Base-by-base conservation (phyloP, 2,888 invertebrate species). In the Leptopilina syphax region DNA sequence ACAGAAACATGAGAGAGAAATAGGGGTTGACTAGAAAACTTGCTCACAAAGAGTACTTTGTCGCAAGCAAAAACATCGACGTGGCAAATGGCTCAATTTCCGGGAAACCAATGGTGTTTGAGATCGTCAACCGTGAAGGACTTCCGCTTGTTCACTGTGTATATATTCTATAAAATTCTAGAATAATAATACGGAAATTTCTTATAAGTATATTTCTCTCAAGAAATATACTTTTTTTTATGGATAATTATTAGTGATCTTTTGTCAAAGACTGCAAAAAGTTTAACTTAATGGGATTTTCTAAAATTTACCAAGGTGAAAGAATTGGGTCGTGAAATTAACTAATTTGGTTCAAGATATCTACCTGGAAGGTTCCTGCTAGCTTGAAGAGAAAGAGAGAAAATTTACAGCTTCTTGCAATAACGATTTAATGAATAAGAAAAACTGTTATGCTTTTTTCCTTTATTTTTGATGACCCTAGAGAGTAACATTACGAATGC, bases 91-190 rank as follows among this genome's bases (percentile, higher is more conserved):
- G 57, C 78, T 81, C 81, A 77, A 80, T 83, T 82, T 82, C 79
- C 81, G 81, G 65, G 60, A 77, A 77, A 82, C 80, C 82, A 83
- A 82, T 82, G 79, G 78, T 79, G 77, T 80, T 83, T 79, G 67
- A 81, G 80, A 81, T 78, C 76, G 77, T 70, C 76, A 81, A 80
- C 54, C 79, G 77, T 78, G 78, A 80, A 80, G 60, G 73, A 80
- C 77, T 83, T 79, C 80, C 79, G 76, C 57, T 34, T 76, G 44
- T 66, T 66, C 65, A 65, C 27, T 66, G 66, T 24, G 3, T 34
- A 34, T 34, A 34, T 34, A 34, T 34, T 34, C 34, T 34, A 34
- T 65, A 79, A 79, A 79, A 34, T 34, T 79, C 65, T 57, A 57
- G 57, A n/a, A 18, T 57, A 27, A 73, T n/a, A n/a, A 73, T 27